Evolutionary conservation across 2,797 vertebrate species (phyloP).

Genomic region (Bradypodion ventrale): DNA sequence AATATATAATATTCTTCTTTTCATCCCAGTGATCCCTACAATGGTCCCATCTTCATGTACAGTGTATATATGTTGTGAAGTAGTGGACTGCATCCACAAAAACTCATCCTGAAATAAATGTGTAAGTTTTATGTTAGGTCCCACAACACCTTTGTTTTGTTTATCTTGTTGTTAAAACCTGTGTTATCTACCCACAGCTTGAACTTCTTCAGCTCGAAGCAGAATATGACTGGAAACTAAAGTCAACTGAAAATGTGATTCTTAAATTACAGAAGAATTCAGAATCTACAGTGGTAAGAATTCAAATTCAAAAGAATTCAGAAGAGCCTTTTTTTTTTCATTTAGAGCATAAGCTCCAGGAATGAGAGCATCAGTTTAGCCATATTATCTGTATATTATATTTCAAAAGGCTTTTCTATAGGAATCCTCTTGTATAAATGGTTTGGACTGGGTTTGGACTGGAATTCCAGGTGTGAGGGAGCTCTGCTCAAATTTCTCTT

Average conservation of each 20-base stretch:
- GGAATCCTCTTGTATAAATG: neutral
- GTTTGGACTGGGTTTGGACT: neutral
- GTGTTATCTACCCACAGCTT: constrained; percentile 62
- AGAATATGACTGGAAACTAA: constrained; percentile 78
- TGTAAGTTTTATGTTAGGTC: too few species aligned
- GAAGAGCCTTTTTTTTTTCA: neutral
- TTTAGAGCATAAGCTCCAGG: neutral
- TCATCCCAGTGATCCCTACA: too few species aligned
- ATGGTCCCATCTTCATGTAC: too few species aligned
- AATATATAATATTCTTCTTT: too few species aligned
- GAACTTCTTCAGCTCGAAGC: constrained; percentile 76
- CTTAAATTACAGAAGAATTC: constrained; percentile 83
- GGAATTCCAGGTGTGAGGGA: neutral
- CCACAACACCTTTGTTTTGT: too few species aligned
- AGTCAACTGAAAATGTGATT: constrained; percentile 83
- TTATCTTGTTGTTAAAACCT: too few species aligned
- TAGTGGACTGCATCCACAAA: too few species aligned
- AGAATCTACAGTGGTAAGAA: constrained; percentile 80
- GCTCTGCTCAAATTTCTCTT: neutral
- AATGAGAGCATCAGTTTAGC: too few species aligned
- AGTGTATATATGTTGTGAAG: too few species aligned
- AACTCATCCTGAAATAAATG: too few species aligned
- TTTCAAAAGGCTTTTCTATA: neutral
- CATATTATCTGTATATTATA: neutral
- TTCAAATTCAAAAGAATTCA: too few species aligned